Percentiles rank a stretch among this genome's conserved stretches.
These are phyloP conservation scores for Anas platyrhynchos DNA, from an alignment of 2,113 vertebrate genomes.

Conservation along the genomic window DNA sequence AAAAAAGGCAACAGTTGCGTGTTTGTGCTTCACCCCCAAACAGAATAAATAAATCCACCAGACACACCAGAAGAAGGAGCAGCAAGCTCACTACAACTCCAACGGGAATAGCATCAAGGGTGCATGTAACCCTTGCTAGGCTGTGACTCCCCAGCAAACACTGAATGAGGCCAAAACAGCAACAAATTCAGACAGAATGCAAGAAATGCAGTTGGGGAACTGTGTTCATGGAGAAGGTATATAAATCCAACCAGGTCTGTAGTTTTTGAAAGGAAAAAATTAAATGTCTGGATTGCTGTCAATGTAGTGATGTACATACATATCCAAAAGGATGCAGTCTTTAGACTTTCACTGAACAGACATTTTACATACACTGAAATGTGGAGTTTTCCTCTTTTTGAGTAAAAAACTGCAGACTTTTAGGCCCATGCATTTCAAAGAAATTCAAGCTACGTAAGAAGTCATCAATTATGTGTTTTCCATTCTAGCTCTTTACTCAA, in stretches of 20 bases:
- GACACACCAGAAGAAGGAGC: accelerated
- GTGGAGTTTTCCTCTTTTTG: not conserved
- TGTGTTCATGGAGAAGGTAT: not conserved
- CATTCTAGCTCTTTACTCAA: not conserved
- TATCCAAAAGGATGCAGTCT: not conserved
- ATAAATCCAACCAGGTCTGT: not conserved
- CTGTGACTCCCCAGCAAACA: not conserved
- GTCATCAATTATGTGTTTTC: not conserved
- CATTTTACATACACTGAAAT: not conserved
- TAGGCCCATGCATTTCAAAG: not conserved
- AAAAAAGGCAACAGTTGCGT: not conserved
- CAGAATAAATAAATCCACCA: not conserved
- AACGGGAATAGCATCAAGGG: not conserved
- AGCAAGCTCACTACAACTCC: not conserved
- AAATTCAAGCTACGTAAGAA: not conserved
- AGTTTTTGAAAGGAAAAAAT: not conserved
- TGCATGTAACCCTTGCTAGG: not conserved
- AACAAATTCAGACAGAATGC: not conserved
- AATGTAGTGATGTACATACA: not conserved
- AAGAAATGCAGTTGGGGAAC: not conserved
- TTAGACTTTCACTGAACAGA: not conserved
- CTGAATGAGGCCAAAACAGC: not conserved
- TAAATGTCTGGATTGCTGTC: not conserved
- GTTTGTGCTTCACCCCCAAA: not conserved
- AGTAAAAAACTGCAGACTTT: not conserved